Evolutionary conservation across 2,797 vertebrate species (phyloP), one percentile per base, ranked within the genome.

Genomic region (Myripristis jacobus): DNA sequence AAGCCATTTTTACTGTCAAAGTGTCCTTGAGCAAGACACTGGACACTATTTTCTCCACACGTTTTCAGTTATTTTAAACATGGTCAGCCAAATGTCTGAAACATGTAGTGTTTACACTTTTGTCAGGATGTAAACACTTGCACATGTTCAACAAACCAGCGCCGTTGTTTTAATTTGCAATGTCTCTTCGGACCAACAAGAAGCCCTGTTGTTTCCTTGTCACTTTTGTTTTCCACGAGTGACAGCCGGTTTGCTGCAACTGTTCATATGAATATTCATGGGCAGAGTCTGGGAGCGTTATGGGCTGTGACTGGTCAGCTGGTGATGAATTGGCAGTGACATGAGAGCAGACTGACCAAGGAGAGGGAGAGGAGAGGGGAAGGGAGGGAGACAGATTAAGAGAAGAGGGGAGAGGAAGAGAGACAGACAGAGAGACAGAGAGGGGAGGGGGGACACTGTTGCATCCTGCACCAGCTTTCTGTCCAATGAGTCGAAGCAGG

Each of bases 191-290:
- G 9, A 50, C 38, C 52, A 68, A 11, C 22, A 72, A 12, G 50
- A 77, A 73, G 11, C 2, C 56, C 29, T 29, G 47, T 47, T 66
- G 51, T 68, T 41, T 59, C 43, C 15, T 44, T 31, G 43, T 63
- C 60, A 36, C 54, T 47, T 18, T 38, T 60, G 13, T 60, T 65
- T 56, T 43, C 16, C 27, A 63, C 50, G 59, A 66, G 25, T 57
- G 43, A 64, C 44, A 53, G 15, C 2, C 48, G 21, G 71, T 55
- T 47, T 56, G 19, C 55, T 56, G 56, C 15, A 75, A 65, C 36
- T 12, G 44, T 52, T 25, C 5, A 38, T 48, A 51, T 74, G 16
- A 64, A 78, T 78, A 73, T 75, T 47, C 31, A 83, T 41, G 36
- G 43, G 25, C 13, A 12, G 47, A 38, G 43, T 71, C 69, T 79